Percentiles rank a stretch among this genome's conserved stretches.
These are phyloP conservation scores for Acestrorhynchus altus DNA, from an alignment of 2,797 vertebrate species.

Conservation along the genomic window DNA sequence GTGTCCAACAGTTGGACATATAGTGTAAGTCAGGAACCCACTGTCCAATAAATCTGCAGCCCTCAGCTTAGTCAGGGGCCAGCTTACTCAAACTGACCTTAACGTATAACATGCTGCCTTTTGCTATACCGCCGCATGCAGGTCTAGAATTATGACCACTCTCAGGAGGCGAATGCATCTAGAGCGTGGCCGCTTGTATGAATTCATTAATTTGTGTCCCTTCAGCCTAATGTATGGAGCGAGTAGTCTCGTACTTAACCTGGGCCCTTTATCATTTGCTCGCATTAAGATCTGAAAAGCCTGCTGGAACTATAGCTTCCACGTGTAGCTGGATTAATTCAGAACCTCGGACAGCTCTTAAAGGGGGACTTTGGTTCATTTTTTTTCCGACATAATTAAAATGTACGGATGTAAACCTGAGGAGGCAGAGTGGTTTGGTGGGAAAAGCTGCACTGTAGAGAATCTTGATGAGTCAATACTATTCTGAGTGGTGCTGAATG, in stretches of 20 bases:
- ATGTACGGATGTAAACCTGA: too few relatives aligned
- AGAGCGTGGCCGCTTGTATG: neutral
- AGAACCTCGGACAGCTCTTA: slow-evolving; percentile 71
- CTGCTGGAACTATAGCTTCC: neutral
- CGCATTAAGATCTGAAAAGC: slow-evolving; percentile 28
- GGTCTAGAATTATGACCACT: slow-evolving; percentile 26
- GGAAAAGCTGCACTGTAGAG: too few relatives aligned
- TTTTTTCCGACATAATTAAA: too few relatives aligned
- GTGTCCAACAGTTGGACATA: too few relatives aligned
- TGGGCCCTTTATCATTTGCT: neutral
- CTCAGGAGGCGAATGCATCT: neutral
- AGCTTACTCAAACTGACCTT: neutral
- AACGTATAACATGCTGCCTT: neutral
- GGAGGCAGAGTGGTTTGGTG: too few relatives aligned
- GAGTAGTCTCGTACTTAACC: slow-evolving; percentile 31
- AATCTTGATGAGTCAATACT: too few relatives aligned
- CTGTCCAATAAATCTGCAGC: neutral
- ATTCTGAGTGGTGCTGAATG: too few relatives aligned
- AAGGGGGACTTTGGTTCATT: too few relatives aligned
- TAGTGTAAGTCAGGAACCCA: neutral
- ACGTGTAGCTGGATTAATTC: slow-evolving; percentile 50
- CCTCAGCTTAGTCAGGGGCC: neutral
- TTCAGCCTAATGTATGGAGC: slow-evolving; percentile 16
- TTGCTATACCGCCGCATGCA: neutral
- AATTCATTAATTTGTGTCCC: slow-evolving; percentile 17